Base-by-base conservation (phyloP, 1,140 invertebrate species). In the Zaprionus davidi region DNA sequence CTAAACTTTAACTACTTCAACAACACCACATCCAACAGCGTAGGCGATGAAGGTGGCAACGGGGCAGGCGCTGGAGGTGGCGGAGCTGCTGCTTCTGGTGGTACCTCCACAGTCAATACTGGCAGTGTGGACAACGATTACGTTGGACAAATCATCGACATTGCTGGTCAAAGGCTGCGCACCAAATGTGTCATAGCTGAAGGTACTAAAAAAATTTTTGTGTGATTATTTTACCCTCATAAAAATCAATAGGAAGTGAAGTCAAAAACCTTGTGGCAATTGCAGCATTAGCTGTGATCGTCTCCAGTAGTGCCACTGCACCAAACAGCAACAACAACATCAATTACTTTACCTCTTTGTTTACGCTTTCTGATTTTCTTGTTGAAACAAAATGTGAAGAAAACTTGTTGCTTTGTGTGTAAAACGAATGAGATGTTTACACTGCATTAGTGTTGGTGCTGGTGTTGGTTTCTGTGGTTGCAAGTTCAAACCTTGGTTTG, bases 151-250 rank as follows among this genome's bases (percentile, higher is more conserved):
- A 94, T 95, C 80, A 95, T 99, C 56, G 97, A 99, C 94, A 95
- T 99, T 79, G 97, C 96, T 78, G 96, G 96, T 92, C 96, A 97
- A 91, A 98, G 97, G 94, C 94, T 99, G 68, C 94, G 96, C 92
- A 96, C 98, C 56, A 98, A 96, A 93, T 96, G 95, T 94, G 96
- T 98, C 82, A 97, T 99, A 79, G 98, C 98, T 58, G 98, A 99
- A 97, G 98, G 98, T 98, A 38, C 15, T 36, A 26, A 49, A 24
- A 65, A 15, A 49, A 60, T 20, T n/a, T 17, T 41, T 57, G 26
- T 57, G 20, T 15, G 7, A 36, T 38, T 36, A 64, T 64, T 36
- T 28, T 17, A 26, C 20, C 22, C 5, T 15, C 49, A 46, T 60
- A 75, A 76, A 82, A 91, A 91, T 82, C 74, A 78, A 91, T 90